phyloP scores from a whole-genome alignment of 2,888 invertebrate species.

The Lasioglossum vierecki region DNA sequence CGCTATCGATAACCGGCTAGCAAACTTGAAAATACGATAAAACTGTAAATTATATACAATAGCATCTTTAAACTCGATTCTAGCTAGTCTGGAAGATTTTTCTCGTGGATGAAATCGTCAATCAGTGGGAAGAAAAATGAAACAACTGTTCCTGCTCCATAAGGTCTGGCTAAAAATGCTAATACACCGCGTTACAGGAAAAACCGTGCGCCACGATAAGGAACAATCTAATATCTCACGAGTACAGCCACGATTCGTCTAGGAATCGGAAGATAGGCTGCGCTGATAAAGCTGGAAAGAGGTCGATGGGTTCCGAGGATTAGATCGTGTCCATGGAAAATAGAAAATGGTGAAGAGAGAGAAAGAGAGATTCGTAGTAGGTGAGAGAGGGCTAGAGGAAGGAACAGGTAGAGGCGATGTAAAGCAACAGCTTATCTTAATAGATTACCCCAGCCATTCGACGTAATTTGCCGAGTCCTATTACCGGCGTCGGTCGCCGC shows the following conservation, averaged over 20 bases:
- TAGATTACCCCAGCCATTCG: conserved; percentile 73
- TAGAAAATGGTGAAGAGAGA: background rate
- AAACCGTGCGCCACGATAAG: background rate
- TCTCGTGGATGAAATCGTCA: background rate
- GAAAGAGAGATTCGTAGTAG: background rate
- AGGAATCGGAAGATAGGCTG: background rate
- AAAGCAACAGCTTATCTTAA: conserved; percentile 75
- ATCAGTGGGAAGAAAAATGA: background rate
- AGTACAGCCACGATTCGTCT: background rate
- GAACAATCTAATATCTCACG: background rate
- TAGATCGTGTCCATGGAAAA: background rate
- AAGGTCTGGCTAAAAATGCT: background rate
- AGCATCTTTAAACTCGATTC: too few relatives aligned
- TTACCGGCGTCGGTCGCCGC: conserved; percentile 49
- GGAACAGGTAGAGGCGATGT: conserved; percentile 39
- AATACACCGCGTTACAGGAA: background rate
- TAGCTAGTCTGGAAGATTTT: too few relatives aligned
- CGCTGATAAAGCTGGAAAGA: background rate
- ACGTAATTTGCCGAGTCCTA: conserved; percentile 74
- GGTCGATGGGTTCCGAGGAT: background rate
- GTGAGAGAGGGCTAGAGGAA: background rate
- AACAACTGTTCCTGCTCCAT: background rate
- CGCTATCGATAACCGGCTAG: background rate
- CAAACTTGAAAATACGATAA: too few relatives aligned
- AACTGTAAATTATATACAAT: too few relatives aligned